phyloP scores from a whole-genome alignment of 2,113 vertebrate genomes.

The Dinomys branickii region DNA sequence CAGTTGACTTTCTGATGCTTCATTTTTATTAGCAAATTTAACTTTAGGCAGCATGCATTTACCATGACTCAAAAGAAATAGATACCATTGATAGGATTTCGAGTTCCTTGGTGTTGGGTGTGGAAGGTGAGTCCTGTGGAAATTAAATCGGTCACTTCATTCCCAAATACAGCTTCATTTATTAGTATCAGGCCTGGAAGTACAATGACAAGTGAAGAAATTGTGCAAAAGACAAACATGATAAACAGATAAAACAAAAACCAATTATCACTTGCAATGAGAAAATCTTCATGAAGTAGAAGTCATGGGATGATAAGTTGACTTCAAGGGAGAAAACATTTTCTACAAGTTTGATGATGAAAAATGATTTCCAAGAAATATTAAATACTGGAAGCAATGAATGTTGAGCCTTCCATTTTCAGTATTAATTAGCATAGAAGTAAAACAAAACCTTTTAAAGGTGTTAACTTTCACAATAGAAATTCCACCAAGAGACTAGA shows the following conservation, averaged over 20 bases:
- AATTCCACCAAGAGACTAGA: background rate
- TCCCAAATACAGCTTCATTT: background rate
- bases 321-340: background rate
- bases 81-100: background rate
- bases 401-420: background rate
- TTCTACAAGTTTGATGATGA: background rate
- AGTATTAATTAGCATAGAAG: background rate
- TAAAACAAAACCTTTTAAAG: background rate
- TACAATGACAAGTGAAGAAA: background rate
- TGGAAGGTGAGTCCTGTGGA: background rate
- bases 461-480: background rate
- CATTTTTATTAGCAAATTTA: constrained; percentile 12
- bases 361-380: background rate
- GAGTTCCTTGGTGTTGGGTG: background rate
- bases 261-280: background rate
- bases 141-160: background rate
- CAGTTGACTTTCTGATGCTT: background rate
- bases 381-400: background rate
- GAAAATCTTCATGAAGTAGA: background rate
- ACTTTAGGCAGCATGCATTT: background rate
- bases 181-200: background rate
- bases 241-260: background rate
- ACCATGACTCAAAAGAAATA: background rate
- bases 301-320: background rate
- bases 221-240: background rate